These are phyloP conservation scores for Chaitophorus viminalis DNA, from an alignment of 2,888 invertebrate species.

Conservation along the genomic window DNA sequence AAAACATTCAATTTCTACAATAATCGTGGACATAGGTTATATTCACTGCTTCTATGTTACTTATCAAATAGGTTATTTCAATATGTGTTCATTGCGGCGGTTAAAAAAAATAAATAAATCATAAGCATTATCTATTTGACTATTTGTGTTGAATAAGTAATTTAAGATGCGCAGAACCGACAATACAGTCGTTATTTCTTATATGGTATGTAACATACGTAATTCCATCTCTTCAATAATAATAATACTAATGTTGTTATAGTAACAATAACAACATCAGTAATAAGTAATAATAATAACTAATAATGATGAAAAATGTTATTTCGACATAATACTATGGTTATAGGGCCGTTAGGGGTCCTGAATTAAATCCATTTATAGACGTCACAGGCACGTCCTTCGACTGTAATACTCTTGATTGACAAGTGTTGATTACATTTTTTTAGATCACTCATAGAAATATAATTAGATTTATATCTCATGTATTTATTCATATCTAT, in stretches of 20 bases:
- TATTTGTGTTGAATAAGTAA: conserved; percentile 19
- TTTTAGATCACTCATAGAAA: neutral
- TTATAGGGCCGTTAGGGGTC: neutral
- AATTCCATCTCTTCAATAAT: conserved; percentile 45
- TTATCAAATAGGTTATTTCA: neutral
- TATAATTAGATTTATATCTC: neutral
- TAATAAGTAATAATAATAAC: no score
- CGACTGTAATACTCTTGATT: neutral
- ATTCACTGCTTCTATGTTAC: neutral
- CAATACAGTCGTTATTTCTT: conserved; percentile 36
- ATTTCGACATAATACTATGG: neutral
- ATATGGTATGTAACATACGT: conserved; percentile 42
- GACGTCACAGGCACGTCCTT: conserved; percentile 7
- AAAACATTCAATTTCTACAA: conserved; percentile 1
- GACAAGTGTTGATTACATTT: conserved; percentile 12
- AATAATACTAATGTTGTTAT: conserved; percentile 3
- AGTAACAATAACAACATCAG: conserved; percentile 8
- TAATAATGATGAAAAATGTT: conserved; percentile 35
- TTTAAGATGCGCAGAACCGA: conserved; percentile 3
- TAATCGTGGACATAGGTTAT: conserved; percentile 11
- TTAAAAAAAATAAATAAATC: conserved; percentile 9
- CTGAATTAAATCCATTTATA: conserved; percentile 57
- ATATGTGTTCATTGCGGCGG: neutral
- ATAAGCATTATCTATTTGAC: neutral
- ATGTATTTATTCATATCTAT: neutral